These are phyloP conservation scores for Deilephila porcellus DNA, from an alignment of 2,888 invertebrate genomes.

Conservation along the genomic window DNA sequence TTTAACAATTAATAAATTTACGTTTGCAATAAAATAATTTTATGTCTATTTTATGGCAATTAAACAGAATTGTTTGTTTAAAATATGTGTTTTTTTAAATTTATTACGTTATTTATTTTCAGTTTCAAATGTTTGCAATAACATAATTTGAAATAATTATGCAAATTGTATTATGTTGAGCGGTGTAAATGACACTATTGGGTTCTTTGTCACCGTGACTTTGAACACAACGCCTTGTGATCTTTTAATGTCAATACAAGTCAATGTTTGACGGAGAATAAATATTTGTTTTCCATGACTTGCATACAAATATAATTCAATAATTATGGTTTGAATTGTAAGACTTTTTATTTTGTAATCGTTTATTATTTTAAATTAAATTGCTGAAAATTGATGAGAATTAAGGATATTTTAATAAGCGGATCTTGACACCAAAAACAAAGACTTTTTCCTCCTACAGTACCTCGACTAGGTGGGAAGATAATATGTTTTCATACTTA, in stretches of 20 bases:
- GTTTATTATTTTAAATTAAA: no score
- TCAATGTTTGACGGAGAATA: neutral
- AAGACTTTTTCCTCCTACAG: no score
- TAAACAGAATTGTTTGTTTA: neutral
- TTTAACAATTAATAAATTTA: no score
- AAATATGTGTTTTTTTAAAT: neutral
- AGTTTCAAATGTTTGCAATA: conserved; percentile 7
- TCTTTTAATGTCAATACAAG: conserved; percentile 8
- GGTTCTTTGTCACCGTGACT: conserved; percentile 11
- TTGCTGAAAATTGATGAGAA: no score
- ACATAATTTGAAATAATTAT: conserved; percentile 13
- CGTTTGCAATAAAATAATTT: neutral
- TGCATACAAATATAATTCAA: neutral
- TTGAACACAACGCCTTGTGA: neutral
- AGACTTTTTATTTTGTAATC: no score
- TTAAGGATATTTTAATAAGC: no score
- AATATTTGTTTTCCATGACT: conserved; percentile 1
- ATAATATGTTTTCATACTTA: no score
- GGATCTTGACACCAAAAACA: no score
- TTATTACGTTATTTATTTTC: neutral
- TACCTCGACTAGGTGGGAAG: no score
- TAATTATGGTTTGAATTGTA: neutral
- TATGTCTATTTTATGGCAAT: neutral
- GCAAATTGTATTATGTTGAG: neutral
- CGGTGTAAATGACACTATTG: conserved; percentile 1